Evolutionary conservation across 1,140 invertebrate species (phyloP).

Genomic region (Ephestia elutella): DNA sequence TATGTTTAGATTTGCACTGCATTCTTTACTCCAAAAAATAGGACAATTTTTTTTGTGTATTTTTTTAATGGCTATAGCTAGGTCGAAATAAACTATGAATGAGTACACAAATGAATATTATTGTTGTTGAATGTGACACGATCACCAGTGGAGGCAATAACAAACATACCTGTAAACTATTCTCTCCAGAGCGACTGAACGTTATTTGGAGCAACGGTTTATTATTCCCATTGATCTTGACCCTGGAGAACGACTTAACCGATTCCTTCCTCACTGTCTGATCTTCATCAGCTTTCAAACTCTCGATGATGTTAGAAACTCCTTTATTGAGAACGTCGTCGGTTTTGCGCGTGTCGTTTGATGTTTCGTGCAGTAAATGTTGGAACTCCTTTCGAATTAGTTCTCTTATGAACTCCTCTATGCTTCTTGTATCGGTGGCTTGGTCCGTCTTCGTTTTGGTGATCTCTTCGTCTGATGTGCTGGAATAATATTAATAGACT

Average conservation of each 20-base stretch:
- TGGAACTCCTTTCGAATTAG: constrained; percentile 60
- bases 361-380: constrained; percentile 42
- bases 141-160: not conserved
- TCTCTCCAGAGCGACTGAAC: constrained; percentile 52
- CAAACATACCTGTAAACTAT: constrained; percentile 47
- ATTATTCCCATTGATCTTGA: constrained; percentile 64
- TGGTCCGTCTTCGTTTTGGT: constrained; percentile 42
- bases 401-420: constrained; percentile 57
- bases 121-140: not conserved
- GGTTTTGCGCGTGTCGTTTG: constrained; percentile 30
- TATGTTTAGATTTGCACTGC: too few species aligned
- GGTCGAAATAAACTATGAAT: too few species aligned
- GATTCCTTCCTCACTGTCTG: constrained; percentile 27
- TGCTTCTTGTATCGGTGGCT: constrained; percentile 54
- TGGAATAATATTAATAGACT: constrained; percentile 12
- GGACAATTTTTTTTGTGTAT: too few species aligned
- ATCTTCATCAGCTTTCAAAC: constrained; percentile 36
- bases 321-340: constrained; percentile 51
- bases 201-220: constrained; percentile 62
- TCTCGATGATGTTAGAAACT: constrained; percentile 50
- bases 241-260: constrained; percentile 49
- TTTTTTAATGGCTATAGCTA: too few species aligned
- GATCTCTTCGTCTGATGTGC: constrained; percentile 24
- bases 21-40: too few species aligned
- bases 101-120: too few species aligned